Evolutionary conservation across 2,797 vertebrate species (phyloP), one percentile per base, ranked within the genome.

Genomic region (Dipus sagitta): DNA sequence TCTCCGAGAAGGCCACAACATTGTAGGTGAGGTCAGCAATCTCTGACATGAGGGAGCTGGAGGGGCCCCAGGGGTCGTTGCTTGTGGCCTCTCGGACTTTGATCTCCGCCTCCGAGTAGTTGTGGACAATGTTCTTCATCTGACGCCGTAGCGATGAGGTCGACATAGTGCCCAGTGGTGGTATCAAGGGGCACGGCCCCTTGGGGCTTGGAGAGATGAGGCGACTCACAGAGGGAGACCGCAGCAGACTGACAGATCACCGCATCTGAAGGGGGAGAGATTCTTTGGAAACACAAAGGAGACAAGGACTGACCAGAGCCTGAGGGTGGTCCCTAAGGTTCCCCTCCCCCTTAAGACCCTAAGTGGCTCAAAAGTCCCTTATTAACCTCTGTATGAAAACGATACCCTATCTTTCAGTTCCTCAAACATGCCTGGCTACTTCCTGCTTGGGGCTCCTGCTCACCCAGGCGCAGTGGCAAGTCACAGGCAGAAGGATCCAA

Each of bases 61-160:
- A 99, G 10, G 99, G 99, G 86, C 99, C 99, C 99, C 99, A 99
- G 54, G 99, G 99, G 96, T 99, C 99, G 78, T 99, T 99, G 90
- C 99, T 99, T 0, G 99, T 99, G 23, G 99, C 99, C 97, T 99
- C 99, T 18, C 99, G 98, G 96, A 99, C 99, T 98, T 99, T 99
- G 98, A 99, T 99, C 98, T 99, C 99, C 1, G 99, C 99, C 98
- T 99, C 99, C 14, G 99, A 99, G 97, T 99, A 99, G 98, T 99
- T 99, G 98, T 99, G 99, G 96, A 99, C 99, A 54, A 99, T 99
- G 97, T 99, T 99, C 97, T 99, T 99, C 98, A 99, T 98, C 98
- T 99, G 99, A 96, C 99, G 99, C 97, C 99, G 98, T 96, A 99
- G 98, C 68, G 99, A 99, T 93, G 99, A 99, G 97, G 99, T 99